Evolutionary conservation across 2,113 vertebrate genomes (phyloP), one percentile per base, ranked within the genome.

Genomic region (Mola mola): DNA sequence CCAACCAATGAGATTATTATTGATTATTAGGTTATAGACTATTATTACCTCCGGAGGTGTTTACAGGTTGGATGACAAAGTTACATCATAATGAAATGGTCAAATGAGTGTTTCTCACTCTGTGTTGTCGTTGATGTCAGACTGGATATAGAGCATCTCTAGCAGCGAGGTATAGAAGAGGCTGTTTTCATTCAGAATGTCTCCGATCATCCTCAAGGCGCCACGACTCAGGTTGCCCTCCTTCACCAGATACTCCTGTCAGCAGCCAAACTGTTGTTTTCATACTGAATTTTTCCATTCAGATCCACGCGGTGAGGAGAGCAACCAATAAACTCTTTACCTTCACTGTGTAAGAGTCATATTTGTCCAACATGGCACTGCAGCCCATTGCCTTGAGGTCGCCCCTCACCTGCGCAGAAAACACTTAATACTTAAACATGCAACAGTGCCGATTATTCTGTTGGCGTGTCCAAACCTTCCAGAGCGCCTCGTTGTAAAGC

Each of bases 341-440:
- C 89, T 90, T 91, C n/a, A 93, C 87, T 11, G 92, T 90, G 66
- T 90, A 93, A 19, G 89, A 71, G 47, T 93, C 91, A 59, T 92
- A 93, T 63, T 89, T 92, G 34, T 80, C 11, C 69, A 92, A 9
- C 48, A 69, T 82, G 31, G 80, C 76, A 4, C 69, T 53, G 67
- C 92, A 93, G 82, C 87, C 89, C 1, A 75, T 62, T 12, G 5
- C 15, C 62, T 82, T 88, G 1, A 93, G 55, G 40, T 93, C 89
- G 3, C 89, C 79, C 61, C 64, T 88, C 60, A 93, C 81, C 92
- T 93, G 59, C 8, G 17, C 17, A 65, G 9, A 71, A 8, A 60
- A 13, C 4, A 7, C n/a, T n/a, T 4, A 58, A 3, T 0, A 10
- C 10, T 36, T 44, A 21, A 4, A 21, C 10, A 6, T 4, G 11